Evolutionary conservation across 64 coral and sea anemone genomes (phyloP).

Genomic region (Cladopsammia gracilis): DNA sequence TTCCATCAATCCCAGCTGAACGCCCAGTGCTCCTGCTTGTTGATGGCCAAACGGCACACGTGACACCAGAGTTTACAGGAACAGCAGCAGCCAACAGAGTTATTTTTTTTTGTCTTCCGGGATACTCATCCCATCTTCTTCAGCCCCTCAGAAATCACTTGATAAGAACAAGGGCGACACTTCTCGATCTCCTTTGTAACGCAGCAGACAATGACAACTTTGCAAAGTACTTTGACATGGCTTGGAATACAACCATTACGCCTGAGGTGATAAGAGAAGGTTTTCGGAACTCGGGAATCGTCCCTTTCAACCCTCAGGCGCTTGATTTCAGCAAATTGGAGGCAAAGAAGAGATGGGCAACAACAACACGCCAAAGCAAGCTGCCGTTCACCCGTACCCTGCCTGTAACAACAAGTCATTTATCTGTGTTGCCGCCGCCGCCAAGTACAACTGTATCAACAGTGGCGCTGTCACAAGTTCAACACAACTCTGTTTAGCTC

Average conservation of each 20-base stretch:
- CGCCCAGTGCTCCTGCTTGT: neutral
- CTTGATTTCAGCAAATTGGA: neutral
- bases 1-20: conserved; percentile 31
- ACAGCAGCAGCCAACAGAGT: conserved; percentile 2
- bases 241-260: conserved; percentile 21
- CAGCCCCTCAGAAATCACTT: conserved; percentile 10
- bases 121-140: neutral
- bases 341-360: neutral
- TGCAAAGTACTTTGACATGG: conserved; percentile 13
- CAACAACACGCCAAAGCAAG: too few species aligned
- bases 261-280: conserved; percentile 32
- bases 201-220: conserved; percentile 2
- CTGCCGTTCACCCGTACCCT: too few species aligned
- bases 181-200: neutral
- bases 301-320: conserved; percentile 5
- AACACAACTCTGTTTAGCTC: too few species aligned
- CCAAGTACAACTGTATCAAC: too few species aligned
- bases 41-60: conserved; percentile 6
- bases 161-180: conserved; percentile 1
- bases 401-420: too few species aligned
- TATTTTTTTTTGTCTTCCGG: conserved; percentile 1
- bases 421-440: too few species aligned
- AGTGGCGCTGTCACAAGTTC: too few species aligned
- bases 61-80: neutral
- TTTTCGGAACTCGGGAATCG: conserved; percentile 12